These are phyloP conservation scores for Seriola quinqueradiata DNA, from an alignment of 2,113 vertebrate species.

Conservation along the genomic window DNA sequence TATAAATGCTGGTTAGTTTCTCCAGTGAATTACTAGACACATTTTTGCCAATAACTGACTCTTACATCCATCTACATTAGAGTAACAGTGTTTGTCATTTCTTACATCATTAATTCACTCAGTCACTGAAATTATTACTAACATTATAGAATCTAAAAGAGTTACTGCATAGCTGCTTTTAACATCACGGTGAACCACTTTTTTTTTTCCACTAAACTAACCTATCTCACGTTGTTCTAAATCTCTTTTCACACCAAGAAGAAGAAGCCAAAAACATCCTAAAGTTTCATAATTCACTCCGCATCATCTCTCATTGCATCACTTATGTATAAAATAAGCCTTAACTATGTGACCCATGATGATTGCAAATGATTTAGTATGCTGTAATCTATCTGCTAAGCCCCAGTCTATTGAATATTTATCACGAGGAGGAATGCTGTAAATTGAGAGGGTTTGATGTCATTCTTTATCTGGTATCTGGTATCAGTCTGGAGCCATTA, in stretches of 20 bases:
- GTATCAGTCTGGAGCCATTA: slow-evolving; percentile 17
- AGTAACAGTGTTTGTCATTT: background rate
- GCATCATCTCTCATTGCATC: slow-evolving; percentile 5
- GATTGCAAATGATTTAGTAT: slow-evolving; percentile 44
- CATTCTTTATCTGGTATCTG: background rate
- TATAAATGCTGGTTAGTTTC: background rate
- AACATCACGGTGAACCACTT: background rate
- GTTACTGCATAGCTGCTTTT: background rate
- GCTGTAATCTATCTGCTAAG: slow-evolving; percentile 27
- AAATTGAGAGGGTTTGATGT: slow-evolving; percentile 34
- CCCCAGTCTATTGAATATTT: slow-evolving; percentile 32
- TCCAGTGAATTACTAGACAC: background rate
- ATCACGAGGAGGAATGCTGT: slow-evolving; percentile 26
- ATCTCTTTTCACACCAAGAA: background rate
- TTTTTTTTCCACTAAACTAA: background rate
- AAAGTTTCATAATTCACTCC: slow-evolving; percentile 34
- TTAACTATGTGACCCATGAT: slow-evolving; percentile 25
- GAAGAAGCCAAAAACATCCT: slow-evolving; percentile 19
- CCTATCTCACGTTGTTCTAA: background rate
- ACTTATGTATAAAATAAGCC: slow-evolving; percentile 19
- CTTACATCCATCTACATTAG: background rate
- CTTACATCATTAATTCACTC: background rate
- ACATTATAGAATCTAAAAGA: background rate
- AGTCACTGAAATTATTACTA: background rate
- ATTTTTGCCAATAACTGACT: background rate